A percentile compares a stretch with the other conserved stretches of the same genome.
phyloP scores from a whole-genome alignment of 2,797 vertebrate genomes.

The Mus caroli region DNA sequence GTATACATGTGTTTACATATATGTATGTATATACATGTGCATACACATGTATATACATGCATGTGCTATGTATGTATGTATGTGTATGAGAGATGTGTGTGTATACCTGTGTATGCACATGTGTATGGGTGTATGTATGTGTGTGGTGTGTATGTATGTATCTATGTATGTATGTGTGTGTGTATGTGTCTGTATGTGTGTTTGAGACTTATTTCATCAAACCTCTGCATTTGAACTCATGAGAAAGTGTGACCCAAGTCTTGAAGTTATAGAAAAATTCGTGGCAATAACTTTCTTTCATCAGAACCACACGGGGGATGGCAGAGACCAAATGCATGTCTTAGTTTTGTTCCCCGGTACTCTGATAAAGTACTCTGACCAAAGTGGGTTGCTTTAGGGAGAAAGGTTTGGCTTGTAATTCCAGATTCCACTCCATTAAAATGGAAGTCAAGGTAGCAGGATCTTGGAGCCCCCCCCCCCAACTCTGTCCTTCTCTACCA shows the following conservation, averaged over 20 bases:
- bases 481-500: background rate
- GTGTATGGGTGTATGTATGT: background rate
- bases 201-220: conserved; percentile 17
- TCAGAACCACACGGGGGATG: background rate
- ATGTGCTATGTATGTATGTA: background rate
- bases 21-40: background rate
- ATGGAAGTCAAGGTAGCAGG: background rate
- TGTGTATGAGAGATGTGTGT: background rate
- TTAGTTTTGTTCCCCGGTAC: background rate
- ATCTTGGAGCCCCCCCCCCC: background rate
- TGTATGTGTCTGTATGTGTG: background rate
- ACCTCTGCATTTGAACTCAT: conserved; percentile 6
- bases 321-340: background rate
- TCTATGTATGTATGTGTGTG: background rate
- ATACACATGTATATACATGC: background rate
- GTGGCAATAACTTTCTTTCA: background rate
- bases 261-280: background rate
- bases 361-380: background rate
- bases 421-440: background rate
- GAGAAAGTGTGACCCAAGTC: conserved; percentile 47
- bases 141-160: background rate
- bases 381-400: background rate
- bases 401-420: background rate
- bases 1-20: background rate
- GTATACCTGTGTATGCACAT: background rate